phyloP scores from a whole-genome alignment of 2,888 invertebrate genomes.

The Dugesia japonica region DNA sequence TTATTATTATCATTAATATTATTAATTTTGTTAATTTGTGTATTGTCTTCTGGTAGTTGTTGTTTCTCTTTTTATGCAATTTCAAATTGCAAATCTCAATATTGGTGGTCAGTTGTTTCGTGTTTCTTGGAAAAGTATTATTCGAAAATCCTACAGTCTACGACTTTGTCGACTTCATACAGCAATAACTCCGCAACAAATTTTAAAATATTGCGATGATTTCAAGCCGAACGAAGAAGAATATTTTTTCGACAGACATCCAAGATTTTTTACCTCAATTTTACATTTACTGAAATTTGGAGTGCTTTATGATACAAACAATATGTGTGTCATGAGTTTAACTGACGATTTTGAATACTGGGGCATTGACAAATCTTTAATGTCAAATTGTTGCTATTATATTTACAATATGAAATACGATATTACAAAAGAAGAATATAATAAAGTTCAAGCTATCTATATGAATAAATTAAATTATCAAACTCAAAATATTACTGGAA shows the following conservation, averaged over 20 bases:
- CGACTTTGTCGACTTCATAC: not conserved
- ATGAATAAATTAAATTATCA: not conserved
- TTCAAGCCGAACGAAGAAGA: not conserved
- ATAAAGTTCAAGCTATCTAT: not conserved
- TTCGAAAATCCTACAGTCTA: not conserved
- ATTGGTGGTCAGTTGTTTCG: not conserved
- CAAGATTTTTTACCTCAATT: not conserved
- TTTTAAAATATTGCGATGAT: not conserved
- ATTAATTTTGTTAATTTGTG: no score
- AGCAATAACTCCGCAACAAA: constrained; percentile 9
- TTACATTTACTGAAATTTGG: constrained; percentile 7
- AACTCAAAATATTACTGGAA: not conserved
- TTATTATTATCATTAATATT: not conserved
- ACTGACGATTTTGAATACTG: not conserved
- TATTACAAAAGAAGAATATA: constrained; percentile 1
- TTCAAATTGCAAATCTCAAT: constrained; percentile 13
- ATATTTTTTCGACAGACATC: constrained; percentile 3
- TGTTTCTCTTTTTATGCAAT: not conserved
- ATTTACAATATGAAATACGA: not conserved
- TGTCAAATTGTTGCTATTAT: not conserved
- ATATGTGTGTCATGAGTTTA: not conserved
- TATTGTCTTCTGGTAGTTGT: no score
- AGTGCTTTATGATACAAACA: not conserved
- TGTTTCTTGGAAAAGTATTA: not conserved
- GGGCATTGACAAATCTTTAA: not conserved